Evolutionary conservation across 2,113 vertebrate species (phyloP), one percentile per base, ranked within the genome.

Genomic region (Arothron firmamentum): DNA sequence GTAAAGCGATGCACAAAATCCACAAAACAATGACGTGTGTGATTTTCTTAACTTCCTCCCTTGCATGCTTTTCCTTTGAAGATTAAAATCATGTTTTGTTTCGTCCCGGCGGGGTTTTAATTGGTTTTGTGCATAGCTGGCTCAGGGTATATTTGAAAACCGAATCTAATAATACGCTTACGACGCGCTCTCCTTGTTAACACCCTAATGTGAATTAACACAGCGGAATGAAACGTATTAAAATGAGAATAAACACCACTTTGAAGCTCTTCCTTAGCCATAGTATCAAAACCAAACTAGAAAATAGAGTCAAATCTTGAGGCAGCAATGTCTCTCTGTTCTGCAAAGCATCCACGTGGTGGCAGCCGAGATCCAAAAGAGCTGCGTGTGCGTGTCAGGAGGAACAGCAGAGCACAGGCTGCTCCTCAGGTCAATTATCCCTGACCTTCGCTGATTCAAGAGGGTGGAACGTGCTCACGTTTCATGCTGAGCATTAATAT

Each of bases 21-120:
- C 78, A 83, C 79, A 81, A 84, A 88, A 89, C 84, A 90, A 90
- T 87, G 85, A 88, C 83, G 81, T 75, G 80, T 82, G 83, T 85
- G 82, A 88, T 87, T 89, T 83, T 82, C 75, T 87, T 89, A 85
- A 90, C 89, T 88, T 89, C 75, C 82, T 82, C 70, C 64, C 72
- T 79, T 54, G 82, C 78, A 82, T 60, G 82, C 69, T 76, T 86
- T 83, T 31, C 75, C 82, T 92, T 91, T 91, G 89, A 91, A 89
- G 87, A 90, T 90, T 85, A 82, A 81, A 79, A 89, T 90, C 84
- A 77, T 80, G 70, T 89, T 88, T 87, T 73, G 77, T 88, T 88
- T 90, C 82, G 88, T 90, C 88, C 85, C 78, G 74, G 72, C 80
- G 77, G 87, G 87, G 77, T 82, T 87, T 86, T 90, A 91, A 91